Evolutionary conservation across 2,113 vertebrate species (phyloP).

Genomic region (Psittacara wagleri): DNA sequence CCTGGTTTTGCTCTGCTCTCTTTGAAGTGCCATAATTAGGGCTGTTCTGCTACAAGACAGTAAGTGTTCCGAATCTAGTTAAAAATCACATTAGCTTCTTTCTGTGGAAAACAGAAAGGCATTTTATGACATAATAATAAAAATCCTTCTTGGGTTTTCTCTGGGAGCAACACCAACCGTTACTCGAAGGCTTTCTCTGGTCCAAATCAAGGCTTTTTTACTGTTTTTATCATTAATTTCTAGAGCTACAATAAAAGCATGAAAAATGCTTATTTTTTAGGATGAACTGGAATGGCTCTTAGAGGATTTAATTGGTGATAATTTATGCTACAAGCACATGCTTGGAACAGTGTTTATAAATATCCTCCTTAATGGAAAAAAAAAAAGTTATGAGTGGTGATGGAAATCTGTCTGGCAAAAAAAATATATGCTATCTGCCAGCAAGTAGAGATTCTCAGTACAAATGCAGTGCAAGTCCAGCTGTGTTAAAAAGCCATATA

Average conservation of each 20-base stretch:
- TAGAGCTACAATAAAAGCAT: neutral
- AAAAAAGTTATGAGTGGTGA: neutral
- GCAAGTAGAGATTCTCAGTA: conserved; percentile 15
- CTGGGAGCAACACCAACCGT: neutral
- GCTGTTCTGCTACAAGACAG: neutral
- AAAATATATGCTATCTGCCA: neutral
- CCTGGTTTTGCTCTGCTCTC: neutral
- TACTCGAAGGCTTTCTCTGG: neutral
- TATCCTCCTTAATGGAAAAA: conserved; percentile 20
- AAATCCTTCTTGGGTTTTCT: neutral
- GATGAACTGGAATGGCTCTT: neutral
- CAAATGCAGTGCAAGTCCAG: neutral
- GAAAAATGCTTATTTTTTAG: neutral
- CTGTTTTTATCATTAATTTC: neutral
- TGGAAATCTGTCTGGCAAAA: conserved; percentile 45
- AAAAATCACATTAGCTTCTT: neutral
- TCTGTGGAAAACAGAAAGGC: neutral
- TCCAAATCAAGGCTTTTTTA: neutral
- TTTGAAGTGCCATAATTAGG: neutral
- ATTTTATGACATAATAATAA: neutral
- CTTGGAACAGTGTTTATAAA: conserved; percentile 50
- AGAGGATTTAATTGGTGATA: conserved; percentile 10
- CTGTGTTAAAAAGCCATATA: conserved; percentile 35
- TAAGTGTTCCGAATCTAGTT: neutral
- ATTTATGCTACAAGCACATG: neutral